Conservation (phyloP, 1,140 invertebrate species). For the Vanessa tameamea region DNA sequence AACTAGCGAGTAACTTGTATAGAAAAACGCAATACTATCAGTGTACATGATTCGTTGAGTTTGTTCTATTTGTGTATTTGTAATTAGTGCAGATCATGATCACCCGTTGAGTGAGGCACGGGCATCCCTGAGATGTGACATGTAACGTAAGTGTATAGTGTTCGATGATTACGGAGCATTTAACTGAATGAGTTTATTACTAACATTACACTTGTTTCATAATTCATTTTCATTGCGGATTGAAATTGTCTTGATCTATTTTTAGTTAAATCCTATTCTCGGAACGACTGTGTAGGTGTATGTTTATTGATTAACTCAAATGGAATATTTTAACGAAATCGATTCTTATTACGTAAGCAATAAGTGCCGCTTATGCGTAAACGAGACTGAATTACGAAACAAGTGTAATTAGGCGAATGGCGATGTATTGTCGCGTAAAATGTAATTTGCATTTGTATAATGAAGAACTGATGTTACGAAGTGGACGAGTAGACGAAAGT, state of each 20-base stretch:
- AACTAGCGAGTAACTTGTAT: slow-evolving; percentile 71
- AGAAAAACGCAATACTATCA: slow-evolving; percentile 72
- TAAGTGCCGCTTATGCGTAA: not conserved
- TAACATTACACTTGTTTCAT: slow-evolving; percentile 13
- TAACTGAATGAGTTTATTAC: slow-evolving; percentile 44
- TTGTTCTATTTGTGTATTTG: slow-evolving; percentile 57
- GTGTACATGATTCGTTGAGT: slow-evolving; percentile 75
- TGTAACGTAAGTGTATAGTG: slow-evolving; percentile 55
- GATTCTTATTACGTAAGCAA: not conserved
- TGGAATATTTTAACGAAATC: not conserved
- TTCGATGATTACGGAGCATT: slow-evolving; percentile 59
- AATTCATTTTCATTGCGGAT: not conserved
- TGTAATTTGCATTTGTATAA: slow-evolving; percentile 65
- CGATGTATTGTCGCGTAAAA: slow-evolving; percentile 50
- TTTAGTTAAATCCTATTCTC: not conserved
- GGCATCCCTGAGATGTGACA: slow-evolving; percentile 37
- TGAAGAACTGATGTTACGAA: slow-evolving; percentile 56
- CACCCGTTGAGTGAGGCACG: slow-evolving; percentile 78
- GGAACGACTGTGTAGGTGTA: not conserved
- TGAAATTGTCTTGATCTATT: not conserved
- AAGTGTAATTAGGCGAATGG: slow-evolving; percentile 26
- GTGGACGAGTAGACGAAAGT: slow-evolving; percentile 45
- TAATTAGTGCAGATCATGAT: slow-evolving; percentile 46
- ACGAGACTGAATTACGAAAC: slow-evolving; percentile 13
- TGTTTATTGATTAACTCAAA: not conserved